Percentiles rank a stretch among this genome's conserved stretches.
Evolutionary conservation across 2,113 vertebrate genomes (phyloP).

Genomic region (Melanerpes formicivorus): DNA sequence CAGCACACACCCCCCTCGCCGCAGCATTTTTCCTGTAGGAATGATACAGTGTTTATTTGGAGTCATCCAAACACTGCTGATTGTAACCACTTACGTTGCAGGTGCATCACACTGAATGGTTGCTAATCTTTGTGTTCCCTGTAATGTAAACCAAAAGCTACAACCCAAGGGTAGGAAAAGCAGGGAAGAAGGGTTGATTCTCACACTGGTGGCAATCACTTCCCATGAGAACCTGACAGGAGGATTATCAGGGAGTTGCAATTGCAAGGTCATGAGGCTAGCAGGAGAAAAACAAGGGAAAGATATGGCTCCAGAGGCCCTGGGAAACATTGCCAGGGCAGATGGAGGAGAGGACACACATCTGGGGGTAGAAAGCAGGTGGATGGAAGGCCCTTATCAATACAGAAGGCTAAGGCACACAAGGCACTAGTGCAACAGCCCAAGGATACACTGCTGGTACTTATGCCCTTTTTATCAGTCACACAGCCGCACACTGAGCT

Average conservation of each 20-base stretch:
- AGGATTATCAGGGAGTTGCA: not conserved
- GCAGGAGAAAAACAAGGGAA: not conserved
- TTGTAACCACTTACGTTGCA: not conserved
- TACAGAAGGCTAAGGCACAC: not conserved
- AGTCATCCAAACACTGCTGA: not conserved
- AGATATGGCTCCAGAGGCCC: not conserved
- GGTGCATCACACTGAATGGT: fast-evolving
- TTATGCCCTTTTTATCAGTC: not conserved
- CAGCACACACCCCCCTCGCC: too few relatives aligned
- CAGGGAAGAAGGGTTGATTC: not conserved
- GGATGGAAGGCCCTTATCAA: not conserved
- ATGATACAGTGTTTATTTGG: not conserved
- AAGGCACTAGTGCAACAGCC: not conserved
- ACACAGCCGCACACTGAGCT: not conserved
- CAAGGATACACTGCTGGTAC: not conserved
- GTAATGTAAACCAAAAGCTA: not conserved
- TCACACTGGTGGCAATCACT: not conserved
- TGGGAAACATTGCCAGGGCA: not conserved
- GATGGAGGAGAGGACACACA: not conserved
- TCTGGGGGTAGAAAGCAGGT: not conserved
- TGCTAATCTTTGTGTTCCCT: not conserved
- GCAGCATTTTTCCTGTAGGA: not conserved
- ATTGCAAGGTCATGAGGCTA: constrained; percentile 51
- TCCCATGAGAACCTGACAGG: not conserved
- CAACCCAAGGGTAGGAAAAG: not conserved